A percentile compares a stretch with the other conserved stretches of the same genome.
Conservation (phyloP, 2,113 vertebrate species). For the Dasyurus viverrinus region DNA sequence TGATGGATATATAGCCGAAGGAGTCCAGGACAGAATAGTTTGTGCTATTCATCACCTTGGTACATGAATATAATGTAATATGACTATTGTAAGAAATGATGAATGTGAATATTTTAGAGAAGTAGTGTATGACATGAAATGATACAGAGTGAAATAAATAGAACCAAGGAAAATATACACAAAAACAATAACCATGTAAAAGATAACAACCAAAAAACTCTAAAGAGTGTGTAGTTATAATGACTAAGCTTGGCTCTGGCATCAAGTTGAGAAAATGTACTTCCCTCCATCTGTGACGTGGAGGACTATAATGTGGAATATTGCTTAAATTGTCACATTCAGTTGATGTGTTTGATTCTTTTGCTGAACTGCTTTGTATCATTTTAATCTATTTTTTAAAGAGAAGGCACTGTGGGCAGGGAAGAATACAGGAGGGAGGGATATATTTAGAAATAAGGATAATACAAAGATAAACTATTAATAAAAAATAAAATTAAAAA, state of each 20-base stretch:
- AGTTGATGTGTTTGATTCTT: neutral
- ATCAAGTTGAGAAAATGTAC: neutral
- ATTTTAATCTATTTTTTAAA: neutral
- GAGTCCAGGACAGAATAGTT: neutral
- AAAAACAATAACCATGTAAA: neutral
- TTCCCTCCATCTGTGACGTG: neutral
- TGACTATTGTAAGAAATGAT: neutral
- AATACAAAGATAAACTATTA: neutral
- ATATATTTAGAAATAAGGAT: neutral
- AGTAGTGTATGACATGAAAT: neutral
- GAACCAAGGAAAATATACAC: neutral
- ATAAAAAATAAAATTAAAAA: neutral
- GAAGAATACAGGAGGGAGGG: no score
- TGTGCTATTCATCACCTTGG: neutral
- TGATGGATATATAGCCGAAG: neutral
- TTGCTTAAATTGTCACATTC: neutral
- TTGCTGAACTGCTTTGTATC: neutral
- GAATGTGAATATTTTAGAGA: neutral
- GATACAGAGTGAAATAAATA: neutral
- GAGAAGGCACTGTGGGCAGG: no score
- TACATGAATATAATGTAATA: no score
- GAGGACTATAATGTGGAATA: neutral
- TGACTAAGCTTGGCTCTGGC: neutral
- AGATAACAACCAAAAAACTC: neutral
- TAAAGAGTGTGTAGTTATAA: neutral